Evolutionary conservation across 2,113 vertebrate genomes (phyloP), one percentile per base, ranked within the genome.

Genomic region (Talpa occidentalis): DNA sequence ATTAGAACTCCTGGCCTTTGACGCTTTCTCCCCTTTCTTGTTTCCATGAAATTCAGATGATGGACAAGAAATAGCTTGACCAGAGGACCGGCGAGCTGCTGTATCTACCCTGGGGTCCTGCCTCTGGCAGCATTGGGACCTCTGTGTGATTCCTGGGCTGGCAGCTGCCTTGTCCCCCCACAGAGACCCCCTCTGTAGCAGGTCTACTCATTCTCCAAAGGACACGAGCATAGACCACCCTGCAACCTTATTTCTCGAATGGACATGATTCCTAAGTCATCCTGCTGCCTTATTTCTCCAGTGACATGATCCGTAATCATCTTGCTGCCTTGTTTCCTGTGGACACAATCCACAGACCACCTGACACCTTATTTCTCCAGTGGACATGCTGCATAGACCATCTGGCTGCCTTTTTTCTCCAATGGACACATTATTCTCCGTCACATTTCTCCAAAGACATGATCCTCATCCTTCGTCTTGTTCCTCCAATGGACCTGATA

Each of bases 11-110:
- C 30, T 19, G n/a, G 59, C 6, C 22, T 67, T 14, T 90, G 73
- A 77, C 42, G 26, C 35, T 69, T 66, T 26, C 44, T 16, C 49
- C 11, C 37, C 37, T 9, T 72, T 73, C 30, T 9, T 56, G 19
- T 76, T 76, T 89, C 59, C 8, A 12, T 35, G 72, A 59, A 84
- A 91, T 83, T 64, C 81, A 97, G 97, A 96, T 24, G 96, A 97
- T 35, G 96, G 95, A 74, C 97, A 93, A 78, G 97, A 97, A 91
- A 94, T 97, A 54, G 97, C 88, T 74, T 97, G 95, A 97, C 85
- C 3, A 1, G 12, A 60, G 32, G 56, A 64, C 40, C 78, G 32
- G 77, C 80, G 49, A 85, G 93, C 95, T 30, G 70, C 88, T 24
- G 72, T 60, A 90, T 66, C 32, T 9, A 1, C 59, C 47, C 6